These are phyloP conservation scores for Petaurus breviceps DNA, from an alignment of 2,113 vertebrate genomes.

Conservation along the genomic window DNA sequence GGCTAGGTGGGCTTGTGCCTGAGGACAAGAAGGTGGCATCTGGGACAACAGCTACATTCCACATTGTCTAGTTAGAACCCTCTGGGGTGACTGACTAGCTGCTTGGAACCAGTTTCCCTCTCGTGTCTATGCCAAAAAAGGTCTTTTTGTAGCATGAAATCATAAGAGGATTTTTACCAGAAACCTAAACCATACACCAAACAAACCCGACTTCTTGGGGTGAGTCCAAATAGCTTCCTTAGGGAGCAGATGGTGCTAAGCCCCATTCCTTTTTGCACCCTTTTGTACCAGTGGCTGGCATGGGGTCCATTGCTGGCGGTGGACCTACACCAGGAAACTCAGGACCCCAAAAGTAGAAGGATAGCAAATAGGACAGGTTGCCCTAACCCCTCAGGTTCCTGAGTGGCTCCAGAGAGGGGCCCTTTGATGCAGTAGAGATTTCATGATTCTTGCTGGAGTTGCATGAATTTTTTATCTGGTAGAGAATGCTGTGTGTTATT, in stretches of 20 bases:
- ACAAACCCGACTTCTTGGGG: background rate
- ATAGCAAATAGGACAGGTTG: background rate
- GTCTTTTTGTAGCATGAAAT: constrained; percentile 67
- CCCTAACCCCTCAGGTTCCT: background rate
- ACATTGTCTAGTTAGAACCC: constrained; percentile 41
- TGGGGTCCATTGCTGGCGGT: constrained; percentile 51
- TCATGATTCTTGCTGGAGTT: background rate
- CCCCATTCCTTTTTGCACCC: constrained; percentile 56
- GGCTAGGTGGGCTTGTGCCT: constrained; percentile 13
- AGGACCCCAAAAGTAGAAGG: background rate
- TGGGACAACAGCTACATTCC: constrained; percentile 58
- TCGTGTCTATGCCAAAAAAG: constrained; percentile 60
- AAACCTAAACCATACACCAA: background rate
- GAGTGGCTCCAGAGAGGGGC: background rate
- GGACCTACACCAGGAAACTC: background rate
- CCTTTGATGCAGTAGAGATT: background rate
- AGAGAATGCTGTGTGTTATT: background rate
- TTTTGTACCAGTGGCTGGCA: constrained; percentile 70
- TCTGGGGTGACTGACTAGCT: constrained; percentile 53
- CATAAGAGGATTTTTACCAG: constrained; percentile 53
- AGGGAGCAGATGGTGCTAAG: constrained; percentile 48
- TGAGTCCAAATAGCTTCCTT: constrained; percentile 45
- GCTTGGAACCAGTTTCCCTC: constrained; percentile 53
- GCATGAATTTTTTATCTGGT: background rate
- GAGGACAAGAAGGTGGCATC: background rate